These are phyloP conservation scores for Phymastichus coffea DNA, from an alignment of 1,140 invertebrate genomes.

Conservation along the genomic window DNA sequence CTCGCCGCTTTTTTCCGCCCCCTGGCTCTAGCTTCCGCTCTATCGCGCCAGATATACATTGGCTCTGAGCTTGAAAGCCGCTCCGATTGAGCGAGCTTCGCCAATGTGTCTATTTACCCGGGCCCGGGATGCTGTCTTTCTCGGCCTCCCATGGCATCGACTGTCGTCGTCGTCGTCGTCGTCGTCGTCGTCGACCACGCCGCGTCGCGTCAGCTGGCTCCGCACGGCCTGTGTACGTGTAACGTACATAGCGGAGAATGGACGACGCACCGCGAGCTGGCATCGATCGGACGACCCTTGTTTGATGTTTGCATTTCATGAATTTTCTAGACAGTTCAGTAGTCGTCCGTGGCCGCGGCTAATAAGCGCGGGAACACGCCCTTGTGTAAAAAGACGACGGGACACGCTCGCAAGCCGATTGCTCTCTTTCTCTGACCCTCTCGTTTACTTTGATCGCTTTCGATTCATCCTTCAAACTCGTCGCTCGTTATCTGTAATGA, in stretches of 20 bases:
- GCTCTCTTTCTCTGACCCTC: not conserved
- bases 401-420: not conserved
- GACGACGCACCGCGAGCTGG: not conserved
- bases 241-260: no score
- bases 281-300: slow-evolving; percentile 14
- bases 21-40: not conserved
- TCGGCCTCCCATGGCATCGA: no score
- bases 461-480: not conserved
- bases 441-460: not conserved
- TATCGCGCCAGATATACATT: slow-evolving; percentile 19
- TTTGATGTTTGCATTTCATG: slow-evolving; percentile 25
- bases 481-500: no score
- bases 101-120: slow-evolving; percentile 8
- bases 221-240: no score
- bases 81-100: not conserved
- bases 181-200: no score
- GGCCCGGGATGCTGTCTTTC: not conserved
- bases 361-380: slow-evolving; percentile 20
- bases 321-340: slow-evolving; percentile 16
- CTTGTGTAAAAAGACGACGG: slow-evolving; percentile 6
- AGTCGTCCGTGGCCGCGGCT: not conserved
- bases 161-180: no score
- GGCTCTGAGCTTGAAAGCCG: not conserved
- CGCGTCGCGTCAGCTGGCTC: no score
- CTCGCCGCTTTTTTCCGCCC: not conserved